Percentiles rank a stretch among this genome's conserved stretches.
Evolutionary conservation across 1,140 invertebrate genomes (phyloP).

Genomic region (Lithobius niger): DNA sequence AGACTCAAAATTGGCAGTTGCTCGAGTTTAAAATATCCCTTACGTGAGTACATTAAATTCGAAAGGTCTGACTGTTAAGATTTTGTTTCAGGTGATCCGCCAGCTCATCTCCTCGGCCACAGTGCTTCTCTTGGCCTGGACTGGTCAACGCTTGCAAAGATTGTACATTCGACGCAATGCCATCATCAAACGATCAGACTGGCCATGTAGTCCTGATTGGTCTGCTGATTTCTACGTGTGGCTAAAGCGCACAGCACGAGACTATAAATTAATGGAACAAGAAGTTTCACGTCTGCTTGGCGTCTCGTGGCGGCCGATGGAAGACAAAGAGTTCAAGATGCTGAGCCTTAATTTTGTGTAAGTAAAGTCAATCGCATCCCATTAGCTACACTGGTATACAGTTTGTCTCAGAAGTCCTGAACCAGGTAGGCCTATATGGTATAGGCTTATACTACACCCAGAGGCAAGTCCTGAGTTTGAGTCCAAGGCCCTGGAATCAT

Average conservation of each 20-base stretch:
- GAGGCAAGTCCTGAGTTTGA: too few relatives aligned
- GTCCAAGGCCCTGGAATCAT: too few relatives aligned
- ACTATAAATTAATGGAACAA: constrained; percentile 47
- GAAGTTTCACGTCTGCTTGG: constrained; percentile 55
- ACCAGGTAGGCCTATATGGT: too few relatives aligned
- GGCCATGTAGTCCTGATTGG: constrained; percentile 51
- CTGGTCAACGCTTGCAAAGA: constrained; percentile 45
- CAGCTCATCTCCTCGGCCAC: constrained; percentile 68
- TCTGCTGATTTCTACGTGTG: constrained; percentile 48
- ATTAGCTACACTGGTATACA: too few relatives aligned
- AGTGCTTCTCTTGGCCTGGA: constrained; percentile 52
- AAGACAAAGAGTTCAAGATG: constrained; percentile 52
- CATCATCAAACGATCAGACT: constrained; percentile 53
- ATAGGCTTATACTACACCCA: too few relatives aligned
- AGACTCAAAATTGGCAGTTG: too few relatives aligned
- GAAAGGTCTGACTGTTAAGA: too few relatives aligned
- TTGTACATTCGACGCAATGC: constrained; percentile 58
- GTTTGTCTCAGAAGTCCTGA: too few relatives aligned
- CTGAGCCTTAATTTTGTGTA: constrained; percentile 16
- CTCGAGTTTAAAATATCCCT: too few relatives aligned
- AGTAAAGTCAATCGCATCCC: too few relatives aligned
- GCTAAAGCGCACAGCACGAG: constrained; percentile 39
- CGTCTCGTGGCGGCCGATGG: constrained; percentile 53
- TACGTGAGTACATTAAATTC: too few relatives aligned
- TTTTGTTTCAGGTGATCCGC: constrained; percentile 46